phyloP scores from a whole-genome alignment of 2,797 vertebrate species.

The Sorex maritimensis region DNA sequence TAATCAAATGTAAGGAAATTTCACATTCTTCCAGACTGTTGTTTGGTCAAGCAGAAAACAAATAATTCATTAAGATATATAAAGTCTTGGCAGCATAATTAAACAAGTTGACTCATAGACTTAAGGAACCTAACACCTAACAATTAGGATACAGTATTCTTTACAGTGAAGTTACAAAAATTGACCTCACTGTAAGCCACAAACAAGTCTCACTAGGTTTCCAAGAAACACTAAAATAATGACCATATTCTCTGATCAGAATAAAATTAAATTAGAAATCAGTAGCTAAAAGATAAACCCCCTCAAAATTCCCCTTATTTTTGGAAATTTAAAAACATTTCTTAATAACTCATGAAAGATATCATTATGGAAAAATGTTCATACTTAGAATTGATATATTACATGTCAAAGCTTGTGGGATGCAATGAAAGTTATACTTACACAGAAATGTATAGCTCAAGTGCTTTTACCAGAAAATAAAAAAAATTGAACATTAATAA shows the following conservation, averaged over 20 bases:
- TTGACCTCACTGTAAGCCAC: constrained; percentile 43
- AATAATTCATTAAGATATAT: constrained; percentile 48
- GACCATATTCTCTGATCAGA: constrained; percentile 67
- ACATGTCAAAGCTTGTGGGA: constrained; percentile 71
- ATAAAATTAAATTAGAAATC: constrained; percentile 74
- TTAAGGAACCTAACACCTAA: constrained; percentile 34
- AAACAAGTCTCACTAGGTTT: constrained; percentile 75
- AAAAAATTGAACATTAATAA: constrained; percentile 58
- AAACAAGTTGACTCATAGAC: constrained; percentile 34
- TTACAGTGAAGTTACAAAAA: constrained; percentile 63
- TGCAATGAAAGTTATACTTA: constrained; percentile 69
- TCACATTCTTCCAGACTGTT: constrained; percentile 47
- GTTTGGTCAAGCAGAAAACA: constrained; percentile 24
- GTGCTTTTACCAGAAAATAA: constrained; percentile 70
- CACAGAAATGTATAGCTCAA: constrained; percentile 71
- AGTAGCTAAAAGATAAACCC: constrained; percentile 69
- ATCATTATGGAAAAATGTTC: constrained; percentile 78
- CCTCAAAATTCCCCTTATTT: constrained; percentile 66
- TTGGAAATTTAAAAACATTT: constrained; percentile 83
- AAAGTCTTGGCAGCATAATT: constrained; percentile 28
- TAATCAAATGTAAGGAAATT: constrained; percentile 23
- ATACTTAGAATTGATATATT: constrained; percentile 82
- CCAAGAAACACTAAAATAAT: constrained; percentile 71
- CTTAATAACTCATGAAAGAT: constrained; percentile 80
- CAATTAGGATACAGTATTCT: constrained; percentile 18